Evolutionary conservation across 2,888 invertebrate species (phyloP).

Genomic region (Rotaria magnacalcarata): DNA sequence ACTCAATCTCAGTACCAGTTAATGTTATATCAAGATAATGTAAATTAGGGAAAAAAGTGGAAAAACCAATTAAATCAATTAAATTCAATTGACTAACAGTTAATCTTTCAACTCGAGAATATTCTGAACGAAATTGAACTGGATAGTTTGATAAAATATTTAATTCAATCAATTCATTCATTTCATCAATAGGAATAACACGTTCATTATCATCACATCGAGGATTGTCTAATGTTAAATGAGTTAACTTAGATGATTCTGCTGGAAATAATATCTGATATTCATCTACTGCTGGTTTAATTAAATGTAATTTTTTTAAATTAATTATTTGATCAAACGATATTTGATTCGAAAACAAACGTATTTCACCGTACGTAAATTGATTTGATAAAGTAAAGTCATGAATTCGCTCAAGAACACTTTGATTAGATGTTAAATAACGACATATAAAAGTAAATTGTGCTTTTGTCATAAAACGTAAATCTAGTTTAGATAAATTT

Average conservation of each 20-base stretch:
- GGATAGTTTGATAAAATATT: not conserved
- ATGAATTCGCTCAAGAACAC: not conserved
- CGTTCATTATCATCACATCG: not conserved
- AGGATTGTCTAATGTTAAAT: not conserved
- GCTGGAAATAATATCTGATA: slow-evolving; percentile 1
- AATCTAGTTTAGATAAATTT: not conserved
- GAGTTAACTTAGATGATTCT: not conserved
- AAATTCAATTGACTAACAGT: not conserved
- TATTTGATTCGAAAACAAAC: not conserved
- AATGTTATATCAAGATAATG: slow-evolving; percentile 18
- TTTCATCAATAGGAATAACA: not conserved
- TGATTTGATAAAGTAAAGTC: not conserved
- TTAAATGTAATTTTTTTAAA: not conserved
- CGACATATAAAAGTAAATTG: not conserved
- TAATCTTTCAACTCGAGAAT: not conserved
- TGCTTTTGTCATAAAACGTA: not conserved
- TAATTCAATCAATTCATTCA: not conserved
- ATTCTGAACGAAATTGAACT: not conserved
- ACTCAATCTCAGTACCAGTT: not conserved
- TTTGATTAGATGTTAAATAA: not conserved
- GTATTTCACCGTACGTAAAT: not conserved
- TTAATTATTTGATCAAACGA: not conserved
- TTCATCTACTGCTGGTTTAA: not conserved
- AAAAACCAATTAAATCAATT: not conserved
- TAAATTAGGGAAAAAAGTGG: not conserved